Evolutionary conservation across 2,797 vertebrate species (phyloP), one percentile per base, ranked within the genome.

Genomic region (Periparus ater): DNA sequence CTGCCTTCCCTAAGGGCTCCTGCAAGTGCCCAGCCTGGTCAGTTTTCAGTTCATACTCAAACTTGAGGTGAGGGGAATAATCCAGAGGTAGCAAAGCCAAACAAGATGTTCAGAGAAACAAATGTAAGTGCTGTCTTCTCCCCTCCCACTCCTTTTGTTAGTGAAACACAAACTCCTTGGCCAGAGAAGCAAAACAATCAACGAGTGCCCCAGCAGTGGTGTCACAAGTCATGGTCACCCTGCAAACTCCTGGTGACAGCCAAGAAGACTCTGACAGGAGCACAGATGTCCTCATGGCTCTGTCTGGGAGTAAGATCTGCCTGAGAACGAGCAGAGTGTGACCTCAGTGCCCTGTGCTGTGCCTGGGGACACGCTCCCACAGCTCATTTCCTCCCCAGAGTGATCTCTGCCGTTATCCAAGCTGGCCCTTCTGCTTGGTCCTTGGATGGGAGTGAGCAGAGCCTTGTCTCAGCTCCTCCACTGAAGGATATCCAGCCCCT

Each of bases 331-430:
- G 10, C 32, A 26, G 34, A 18, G 29, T 6, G 23, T 47, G 29
- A 17, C 54, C 66, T 13, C 30, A 16, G n/a, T 23, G 30, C 18
- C 10, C 57, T 10, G 40, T 0, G 0, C 5, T 23, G 7, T 61
- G 71, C 40, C 58, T 45, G 34, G 27, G 79, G 42, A 22, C 29
- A 10, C 3, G 7, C 13, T 92, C 50, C 58, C 87, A 36, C 17
- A 4, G 44, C 67, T 76, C 4, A 4, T 91, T 45, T 27, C 40
- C 84, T 53, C 23, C 61, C 71, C 10, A 22, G 16, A 23, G 10
- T 20, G 10, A 74, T 38, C 20, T 48, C 29, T 45, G 65, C 16
- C 44, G 3, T 61, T 71, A 21, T 19, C 61, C 40, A 26, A 36
- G 50, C 61, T 86, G 5, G 17, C 60, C 44, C 40, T 74, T 38